These are phyloP conservation scores for Myripristis murdjan DNA, from an alignment of 2,797 vertebrate species.

Conservation along the genomic window DNA sequence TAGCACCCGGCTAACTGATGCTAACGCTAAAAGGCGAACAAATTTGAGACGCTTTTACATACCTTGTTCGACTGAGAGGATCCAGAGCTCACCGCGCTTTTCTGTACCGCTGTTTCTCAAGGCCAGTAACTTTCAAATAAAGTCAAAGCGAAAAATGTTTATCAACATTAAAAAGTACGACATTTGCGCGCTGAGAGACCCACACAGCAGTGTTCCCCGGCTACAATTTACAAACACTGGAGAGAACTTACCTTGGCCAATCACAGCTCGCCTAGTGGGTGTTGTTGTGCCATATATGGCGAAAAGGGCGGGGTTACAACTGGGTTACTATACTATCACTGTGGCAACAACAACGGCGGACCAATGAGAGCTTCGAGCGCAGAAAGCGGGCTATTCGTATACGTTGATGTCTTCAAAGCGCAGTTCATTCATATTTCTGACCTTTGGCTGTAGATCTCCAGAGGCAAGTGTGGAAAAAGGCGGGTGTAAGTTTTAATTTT, in stretches of 20 bases:
- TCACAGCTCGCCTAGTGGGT: conserved; percentile 67
- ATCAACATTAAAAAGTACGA: conserved; percentile 69
- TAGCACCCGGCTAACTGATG: conserved; percentile 75
- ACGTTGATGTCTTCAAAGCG: conserved; percentile 73
- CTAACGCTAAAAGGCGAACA: conserved; percentile 43
- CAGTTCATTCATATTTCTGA: conserved; percentile 82
- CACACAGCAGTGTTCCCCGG: conserved; percentile 57
- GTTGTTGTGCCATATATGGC: conserved; percentile 72
- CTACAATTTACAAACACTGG: conserved; percentile 85
- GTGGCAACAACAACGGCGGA: conserved; percentile 74
- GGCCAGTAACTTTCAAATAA: conserved; percentile 70
- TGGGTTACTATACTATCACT: conserved; percentile 81
- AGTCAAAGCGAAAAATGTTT: conserved; percentile 65
- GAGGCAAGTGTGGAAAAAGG: conserved; percentile 71
- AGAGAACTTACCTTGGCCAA: conserved; percentile 73
- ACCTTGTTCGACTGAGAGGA: conserved; percentile 56
- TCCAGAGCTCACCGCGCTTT: conserved; percentile 52
- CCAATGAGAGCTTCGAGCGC: conserved; percentile 78
- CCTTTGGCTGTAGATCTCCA: conserved; percentile 49
- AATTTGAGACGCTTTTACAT: not conserved
- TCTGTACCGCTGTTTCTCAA: conserved; percentile 20
- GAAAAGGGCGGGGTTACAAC: conserved; percentile 73
- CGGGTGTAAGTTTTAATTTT: conserved; percentile 69
- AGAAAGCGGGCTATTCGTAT: conserved; percentile 88
- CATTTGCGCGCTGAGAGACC: conserved; percentile 88